Conservation (phyloP, 2,888 invertebrate species). For the Synergus laeviventris region DNA sequence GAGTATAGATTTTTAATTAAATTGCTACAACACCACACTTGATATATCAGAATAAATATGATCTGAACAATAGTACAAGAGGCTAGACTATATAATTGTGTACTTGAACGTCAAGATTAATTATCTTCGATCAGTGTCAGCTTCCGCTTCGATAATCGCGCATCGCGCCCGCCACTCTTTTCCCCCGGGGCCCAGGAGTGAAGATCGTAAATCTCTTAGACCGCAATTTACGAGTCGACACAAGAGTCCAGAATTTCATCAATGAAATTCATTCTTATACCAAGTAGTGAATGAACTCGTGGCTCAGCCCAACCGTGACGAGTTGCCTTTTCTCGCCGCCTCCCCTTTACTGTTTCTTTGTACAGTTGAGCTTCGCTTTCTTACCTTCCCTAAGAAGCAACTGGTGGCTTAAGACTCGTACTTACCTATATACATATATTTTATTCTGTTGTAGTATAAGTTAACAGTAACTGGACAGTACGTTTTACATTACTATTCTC, state of each 20-base stretch:
- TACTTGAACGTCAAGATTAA: background rate
- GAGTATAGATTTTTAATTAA: too few relatives aligned
- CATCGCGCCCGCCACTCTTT: slow-evolving; percentile 22
- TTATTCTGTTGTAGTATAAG: too few relatives aligned
- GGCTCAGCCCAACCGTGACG: slow-evolving; percentile 46
- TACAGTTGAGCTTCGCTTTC: slow-evolving; percentile 32
- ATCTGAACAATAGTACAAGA: too few relatives aligned
- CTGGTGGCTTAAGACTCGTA: slow-evolving; percentile 28
- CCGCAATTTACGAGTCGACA: slow-evolving; percentile 38
- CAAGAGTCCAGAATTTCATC: slow-evolving; percentile 44
- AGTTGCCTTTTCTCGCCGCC: slow-evolving; percentile 45
- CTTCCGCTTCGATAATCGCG: slow-evolving; percentile 18
- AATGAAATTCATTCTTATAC: slow-evolving; percentile 47
- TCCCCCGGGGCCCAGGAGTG: background rate
- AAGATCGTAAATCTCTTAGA: slow-evolving; percentile 33
- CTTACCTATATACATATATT: too few relatives aligned
- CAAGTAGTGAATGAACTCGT: slow-evolving; percentile 47
- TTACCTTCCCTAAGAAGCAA: slow-evolving; percentile 21
- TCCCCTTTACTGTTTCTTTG: slow-evolving; percentile 25
- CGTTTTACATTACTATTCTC: too few relatives aligned
- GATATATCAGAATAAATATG: too few relatives aligned
- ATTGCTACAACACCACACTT: too few relatives aligned
- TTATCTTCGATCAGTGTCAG: background rate
- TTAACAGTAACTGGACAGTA: too few relatives aligned
- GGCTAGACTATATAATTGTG: background rate